Base-by-base conservation (phyloP, 2,797 vertebrate genomes). In the Microctenopoma stevenorrisi region DNA sequence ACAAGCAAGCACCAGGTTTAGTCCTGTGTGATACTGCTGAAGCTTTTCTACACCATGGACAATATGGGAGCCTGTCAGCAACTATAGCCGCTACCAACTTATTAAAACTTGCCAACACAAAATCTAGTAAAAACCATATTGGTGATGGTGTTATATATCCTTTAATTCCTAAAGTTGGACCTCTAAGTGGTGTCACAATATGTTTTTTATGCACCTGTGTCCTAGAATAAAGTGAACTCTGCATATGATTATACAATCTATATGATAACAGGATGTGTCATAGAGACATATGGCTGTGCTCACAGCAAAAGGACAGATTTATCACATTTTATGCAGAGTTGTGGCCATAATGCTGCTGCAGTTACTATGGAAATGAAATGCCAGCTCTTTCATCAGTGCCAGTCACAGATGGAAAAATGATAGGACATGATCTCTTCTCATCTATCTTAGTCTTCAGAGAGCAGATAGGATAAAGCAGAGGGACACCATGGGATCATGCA, bases 361-460 rank as follows among this genome's bases (percentile, higher is more conserved):
- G 79, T 89, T 85, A 82, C 84, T 79, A 88, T 85, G 76, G 81
- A 76, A 87, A 91, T 89, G 68, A 84, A 75, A 81, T 73, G 79
- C 83, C 59, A 68, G 68, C 56, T 72, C 68, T 59, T 75, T 73
- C 84, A 83, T 86, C 65, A 60, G 57, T 71, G 76, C 76, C 62
- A 76, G 71, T 80, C 73, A 83, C 81, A 79, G 76, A 79, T 67
- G 54, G 68, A 78, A 59, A 86, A 87, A 86, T 85, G 67, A 88
- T 68, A 72, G 74, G 79, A 81, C 79, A 79, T 83, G 72, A 85
- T 85, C 72, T 81, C 62, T 26, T 68, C 62, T 86, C 74, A 79
- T 85, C 74, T 79, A 49, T 81, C 73, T 74, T 33, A 61, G 73
- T 52, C 52, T 60, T 74, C 54, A 58, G 59, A 78, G 28, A 35